A percentile compares a stretch with the other conserved stretches of the same genome.
phyloP scores from a whole-genome alignment of 2,888 invertebrate genomes.

The Melipona bicolor region DNA sequence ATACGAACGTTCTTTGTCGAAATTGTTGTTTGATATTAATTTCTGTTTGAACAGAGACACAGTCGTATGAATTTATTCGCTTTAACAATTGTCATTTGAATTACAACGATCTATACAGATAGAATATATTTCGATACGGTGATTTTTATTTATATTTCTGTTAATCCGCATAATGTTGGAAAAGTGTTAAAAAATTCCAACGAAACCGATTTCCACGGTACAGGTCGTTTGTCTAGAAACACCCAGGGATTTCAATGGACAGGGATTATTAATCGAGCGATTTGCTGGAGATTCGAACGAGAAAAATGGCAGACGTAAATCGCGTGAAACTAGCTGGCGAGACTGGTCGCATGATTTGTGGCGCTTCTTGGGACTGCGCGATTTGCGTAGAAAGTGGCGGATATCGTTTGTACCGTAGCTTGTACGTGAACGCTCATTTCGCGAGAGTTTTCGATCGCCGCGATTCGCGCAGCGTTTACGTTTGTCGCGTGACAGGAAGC shows the following conservation, averaged over 20 bases:
- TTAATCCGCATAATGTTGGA: too few relatives aligned
- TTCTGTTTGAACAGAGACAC: too few relatives aligned
- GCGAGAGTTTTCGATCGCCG: conserved; percentile 40
- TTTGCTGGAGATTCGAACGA: conserved; percentile 5
- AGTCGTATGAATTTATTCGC: too few relatives aligned
- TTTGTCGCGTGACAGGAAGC: conserved; percentile 22
- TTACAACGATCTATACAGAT: too few relatives aligned
- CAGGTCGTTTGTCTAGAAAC: too few relatives aligned
- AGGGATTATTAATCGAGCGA: conserved; percentile 8
- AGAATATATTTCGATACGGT: too few relatives aligned
- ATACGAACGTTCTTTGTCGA: too few relatives aligned
- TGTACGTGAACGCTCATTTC: conserved; percentile 21
- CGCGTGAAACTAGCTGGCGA: conserved; percentile 43
- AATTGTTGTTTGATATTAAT: too few relatives aligned
- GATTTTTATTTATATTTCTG: too few relatives aligned
- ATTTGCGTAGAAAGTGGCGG: conserved; percentile 50
- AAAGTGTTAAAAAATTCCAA: background rate
- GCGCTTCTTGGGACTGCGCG: conserved; percentile 28
- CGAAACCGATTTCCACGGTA: background rate
- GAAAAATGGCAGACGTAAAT: conserved; percentile 54
- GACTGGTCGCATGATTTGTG: conserved; percentile 56
- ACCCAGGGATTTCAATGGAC: background rate
- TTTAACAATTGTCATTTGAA: too few relatives aligned
- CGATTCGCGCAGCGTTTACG: conserved; percentile 10
- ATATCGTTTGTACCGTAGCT: conserved; percentile 47